Percentiles rank a stretch among this genome's conserved stretches.
These are phyloP conservation scores for Myrmophylax atrothorax DNA, from an alignment of 2,113 vertebrate genomes.

Conservation along the genomic window DNA sequence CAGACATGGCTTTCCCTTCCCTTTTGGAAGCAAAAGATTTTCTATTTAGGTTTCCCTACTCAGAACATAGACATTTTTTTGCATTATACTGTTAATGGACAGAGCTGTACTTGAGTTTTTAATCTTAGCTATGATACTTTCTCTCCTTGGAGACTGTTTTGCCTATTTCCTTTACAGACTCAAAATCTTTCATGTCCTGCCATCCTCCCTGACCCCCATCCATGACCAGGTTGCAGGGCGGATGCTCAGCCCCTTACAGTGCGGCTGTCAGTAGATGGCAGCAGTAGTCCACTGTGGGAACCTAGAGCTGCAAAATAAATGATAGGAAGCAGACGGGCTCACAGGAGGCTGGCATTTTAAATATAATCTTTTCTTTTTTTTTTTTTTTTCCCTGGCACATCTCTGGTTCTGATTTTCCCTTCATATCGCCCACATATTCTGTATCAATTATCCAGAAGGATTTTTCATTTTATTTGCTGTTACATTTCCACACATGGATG, in stretches of 20 bases:
- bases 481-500: neutral
- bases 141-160: neutral
- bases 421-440: slow-evolving; percentile 34
- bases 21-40: neutral
- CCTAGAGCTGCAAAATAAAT: neutral
- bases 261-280: slow-evolving; percentile 72
- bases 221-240: neutral
- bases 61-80: neutral
- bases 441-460: slow-evolving; percentile 54
- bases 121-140: neutral
- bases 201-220: no score
- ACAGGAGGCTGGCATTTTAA: slow-evolving; percentile 34
- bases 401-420: slow-evolving; percentile 36
- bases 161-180: neutral
- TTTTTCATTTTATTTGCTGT: slow-evolving; percentile 62
- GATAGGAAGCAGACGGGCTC: neutral
- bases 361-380: neutral
- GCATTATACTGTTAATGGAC: neutral
- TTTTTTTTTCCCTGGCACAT: neutral
- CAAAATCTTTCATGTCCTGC: neutral
- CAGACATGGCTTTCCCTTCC: neutral
- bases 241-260: neutral
- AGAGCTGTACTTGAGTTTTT: neutral
- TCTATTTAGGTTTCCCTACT: neutral
- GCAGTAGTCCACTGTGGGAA: slow-evolving; percentile 41